Evolutionary conservation across 2,797 vertebrate species (phyloP), one percentile per base, ranked within the genome.

Genomic region (Chrysocyon brachyurus): DNA sequence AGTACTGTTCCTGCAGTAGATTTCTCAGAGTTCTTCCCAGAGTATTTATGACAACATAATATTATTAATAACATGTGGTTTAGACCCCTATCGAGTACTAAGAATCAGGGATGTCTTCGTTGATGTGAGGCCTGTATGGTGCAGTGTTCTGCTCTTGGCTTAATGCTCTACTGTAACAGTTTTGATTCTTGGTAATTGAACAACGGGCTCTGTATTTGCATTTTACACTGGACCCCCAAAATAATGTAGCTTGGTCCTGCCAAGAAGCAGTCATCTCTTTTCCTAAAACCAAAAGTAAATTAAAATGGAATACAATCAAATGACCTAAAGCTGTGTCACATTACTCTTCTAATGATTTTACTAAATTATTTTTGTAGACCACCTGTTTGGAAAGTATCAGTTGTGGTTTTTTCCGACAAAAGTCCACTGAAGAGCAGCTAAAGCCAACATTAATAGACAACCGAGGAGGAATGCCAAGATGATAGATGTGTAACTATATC

Each of bases 121-220:
- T 77, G 21, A 24, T 15, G 6, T 1, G 12, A 1, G 28, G 17
- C 49, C 11, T 40, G 6, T 1, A 1, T 6, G 21, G 12, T 10
- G 3, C 15, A 16, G 1, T 15, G 21, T 16, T 21, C 26, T 21
- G 6, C 1, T 31, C 61, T 70, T 66, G 52, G 6, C 6, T 79
- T 28, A 73, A 63, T 12, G 46, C 52, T 83, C 54, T 70, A 22
- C 21, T 40, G 5, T 40, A 86, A 46, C 28, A 61, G 16, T 78
- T 36, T 36, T 91, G 28, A 64, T 28, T 73, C 57, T 90, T 84
- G 49, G 33, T 75, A 7, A 40, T 87, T 77, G 36, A 63, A 57
- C 1, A 56, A 73, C 11, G 12, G 77, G 5, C 22, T 10, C 3
- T 75, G 10, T 3, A 17, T 75, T 57, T 91, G 2, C 3, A 10